Percentiles rank a stretch among this genome's conserved stretches.
These are phyloP conservation scores for Notothenia rossii DNA, from an alignment of 2,113 vertebrate genomes.

Conservation along the genomic window DNA sequence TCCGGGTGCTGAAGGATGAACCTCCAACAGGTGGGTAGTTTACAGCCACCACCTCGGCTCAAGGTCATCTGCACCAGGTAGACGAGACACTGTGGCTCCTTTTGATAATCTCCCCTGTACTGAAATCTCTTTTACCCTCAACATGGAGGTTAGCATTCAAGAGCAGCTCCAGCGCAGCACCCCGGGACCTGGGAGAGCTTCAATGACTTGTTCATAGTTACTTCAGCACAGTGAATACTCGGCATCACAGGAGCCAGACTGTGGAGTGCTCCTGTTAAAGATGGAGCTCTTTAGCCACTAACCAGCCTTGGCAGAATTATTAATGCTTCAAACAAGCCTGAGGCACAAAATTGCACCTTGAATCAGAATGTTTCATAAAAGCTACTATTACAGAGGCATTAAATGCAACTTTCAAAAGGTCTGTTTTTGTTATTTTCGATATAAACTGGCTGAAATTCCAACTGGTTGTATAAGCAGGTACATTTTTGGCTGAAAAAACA, in stretches of 20 bases:
- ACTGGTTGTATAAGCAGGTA: background rate
- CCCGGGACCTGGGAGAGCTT: constrained; percentile 12
- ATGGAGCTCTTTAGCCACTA: constrained; percentile 13
- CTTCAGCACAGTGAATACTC: constrained; percentile 2
- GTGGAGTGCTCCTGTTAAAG: constrained; percentile 19
- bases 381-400: background rate
- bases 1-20: constrained; percentile 88
- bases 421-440: background rate
- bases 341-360: constrained; percentile 3
- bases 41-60: constrained; percentile 8
- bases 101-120: background rate
- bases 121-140: constrained; percentile 3
- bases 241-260: background rate
- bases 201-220: constrained; percentile 1
- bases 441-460: background rate
- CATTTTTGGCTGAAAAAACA: background rate
- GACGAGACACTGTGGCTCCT: background rate
- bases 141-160: constrained; percentile 18
- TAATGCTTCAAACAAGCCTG: constrained; percentile 9
- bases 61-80: constrained; percentile 20
- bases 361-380: constrained; percentile 15
- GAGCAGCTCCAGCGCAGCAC: background rate
- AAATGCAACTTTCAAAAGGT: background rate
- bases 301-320: constrained; percentile 19
- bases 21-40: constrained; percentile 71